phyloP scores from a whole-genome alignment of 37 sponge, comb jelly and placozoan species.

The Axinella damicornis region DNA sequence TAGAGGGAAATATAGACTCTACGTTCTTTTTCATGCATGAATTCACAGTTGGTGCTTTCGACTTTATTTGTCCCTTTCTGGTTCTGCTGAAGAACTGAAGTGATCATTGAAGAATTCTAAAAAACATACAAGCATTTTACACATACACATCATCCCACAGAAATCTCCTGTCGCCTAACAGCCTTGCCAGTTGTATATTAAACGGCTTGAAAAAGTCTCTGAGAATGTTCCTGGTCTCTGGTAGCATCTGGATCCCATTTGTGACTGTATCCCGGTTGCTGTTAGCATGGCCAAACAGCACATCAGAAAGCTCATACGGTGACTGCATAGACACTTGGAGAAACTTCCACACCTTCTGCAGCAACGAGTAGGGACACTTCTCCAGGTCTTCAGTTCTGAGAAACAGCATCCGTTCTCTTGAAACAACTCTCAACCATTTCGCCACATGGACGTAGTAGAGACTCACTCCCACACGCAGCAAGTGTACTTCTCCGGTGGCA shows the following conservation, averaged over 20 bases:
- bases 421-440: slow-evolving; percentile 43
- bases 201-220: slow-evolving; percentile 21
- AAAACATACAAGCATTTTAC: no score
- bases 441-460: slow-evolving; percentile 52
- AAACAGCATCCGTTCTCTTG: slow-evolving; percentile 56
- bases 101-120: no score
- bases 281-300: slow-evolving; percentile 23
- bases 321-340: slow-evolving; percentile 14
- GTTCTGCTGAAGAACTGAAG: no score
- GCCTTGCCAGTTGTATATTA: slow-evolving; percentile 16
- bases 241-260: not conserved
- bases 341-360: slow-evolving; percentile 54
- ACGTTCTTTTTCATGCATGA: no score
- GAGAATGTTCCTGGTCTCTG: slow-evolving; percentile 28
- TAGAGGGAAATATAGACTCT: no score
- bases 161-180: slow-evolving; percentile 23
- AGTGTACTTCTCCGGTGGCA: no score
- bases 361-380: slow-evolving; percentile 5
- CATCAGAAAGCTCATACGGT: slow-evolving; percentile 9
- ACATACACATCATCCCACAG: slow-evolving; percentile 15
- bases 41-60: no score
- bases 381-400: slow-evolving; percentile 55
- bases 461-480: slow-evolving; percentile 45
- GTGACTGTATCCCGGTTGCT: not conserved
- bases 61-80: no score